These are phyloP conservation scores for Myotis brandtii DNA, from an alignment of 2,113 vertebrate species.

Conservation along the genomic window DNA sequence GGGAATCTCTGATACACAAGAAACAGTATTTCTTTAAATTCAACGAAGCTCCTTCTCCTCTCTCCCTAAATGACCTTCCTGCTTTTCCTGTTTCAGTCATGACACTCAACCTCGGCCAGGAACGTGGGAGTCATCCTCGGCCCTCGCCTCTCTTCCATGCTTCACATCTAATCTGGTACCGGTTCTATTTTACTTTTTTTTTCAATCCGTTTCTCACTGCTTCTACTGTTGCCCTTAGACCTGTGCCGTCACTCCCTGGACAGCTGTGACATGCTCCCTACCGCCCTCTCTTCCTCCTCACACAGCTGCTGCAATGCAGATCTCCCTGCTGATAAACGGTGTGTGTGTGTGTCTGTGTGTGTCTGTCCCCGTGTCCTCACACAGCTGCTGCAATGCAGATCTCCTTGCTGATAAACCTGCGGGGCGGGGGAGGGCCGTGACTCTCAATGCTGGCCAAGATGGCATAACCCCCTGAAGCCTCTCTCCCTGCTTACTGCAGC, in stretches of 20 bases:
- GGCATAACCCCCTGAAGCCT: too few relatives aligned
- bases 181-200: background rate
- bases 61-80: background rate
- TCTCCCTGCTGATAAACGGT: too few relatives aligned
- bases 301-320: background rate
- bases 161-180: background rate
- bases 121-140: background rate
- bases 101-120: background rate
- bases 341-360: too few relatives aligned
- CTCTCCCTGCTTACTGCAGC: background rate
- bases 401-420: background rate
- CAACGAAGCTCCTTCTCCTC: background rate
- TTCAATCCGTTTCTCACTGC: background rate
- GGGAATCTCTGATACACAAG: background rate
- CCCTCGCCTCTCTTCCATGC: background rate
- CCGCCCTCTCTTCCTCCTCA: background rate
- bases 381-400: too few relatives aligned
- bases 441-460: background rate
- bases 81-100: background rate
- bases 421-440: background rate
- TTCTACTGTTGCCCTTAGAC: background rate
- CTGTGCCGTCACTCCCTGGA: accelerated
- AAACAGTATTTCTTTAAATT: background rate
- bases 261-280: accelerated
- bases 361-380: too few relatives aligned